Conservation (phyloP, 1,140 invertebrate species). For the Drosophila takahashii region DNA sequence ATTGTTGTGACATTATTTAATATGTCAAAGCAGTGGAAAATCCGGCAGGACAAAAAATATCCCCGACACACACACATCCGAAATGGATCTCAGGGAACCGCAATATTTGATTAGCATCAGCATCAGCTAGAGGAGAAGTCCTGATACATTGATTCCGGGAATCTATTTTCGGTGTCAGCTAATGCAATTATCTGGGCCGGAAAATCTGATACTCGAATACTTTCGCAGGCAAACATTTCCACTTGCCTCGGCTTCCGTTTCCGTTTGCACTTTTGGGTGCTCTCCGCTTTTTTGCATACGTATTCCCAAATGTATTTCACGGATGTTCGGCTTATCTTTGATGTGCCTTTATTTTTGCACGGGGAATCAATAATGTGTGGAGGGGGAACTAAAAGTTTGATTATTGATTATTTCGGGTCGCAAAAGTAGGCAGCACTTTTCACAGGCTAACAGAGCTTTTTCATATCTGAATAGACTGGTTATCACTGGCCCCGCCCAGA, state of each 20-base stretch:
- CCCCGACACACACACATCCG: background rate
- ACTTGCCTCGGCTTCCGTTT: slow-evolving; percentile 59
- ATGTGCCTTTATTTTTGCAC: slow-evolving; percentile 31
- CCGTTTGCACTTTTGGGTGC: slow-evolving; percentile 64
- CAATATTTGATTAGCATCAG: slow-evolving; percentile 80
- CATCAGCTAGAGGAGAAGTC: slow-evolving; percentile 5
- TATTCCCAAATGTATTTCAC: slow-evolving; percentile 72
- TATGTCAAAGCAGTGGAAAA: slow-evolving; percentile 80
- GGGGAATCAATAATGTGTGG: slow-evolving; percentile 27
- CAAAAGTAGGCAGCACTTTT: slow-evolving; percentile 40
- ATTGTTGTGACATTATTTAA: slow-evolving; percentile 82
- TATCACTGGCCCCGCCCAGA: slow-evolving; percentile 16
- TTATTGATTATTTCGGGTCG: slow-evolving; percentile 36
- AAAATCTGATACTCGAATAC: slow-evolving; percentile 62
- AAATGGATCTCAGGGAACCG: slow-evolving; percentile 56
- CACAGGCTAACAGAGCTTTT: background rate
- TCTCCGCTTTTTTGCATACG: slow-evolving; percentile 60
- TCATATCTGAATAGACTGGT: slow-evolving; percentile 13
- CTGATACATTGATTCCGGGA: slow-evolving; percentile 58
- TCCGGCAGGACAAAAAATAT: slow-evolving; percentile 52
- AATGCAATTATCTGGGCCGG: slow-evolving; percentile 74
- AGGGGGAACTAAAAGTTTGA: slow-evolving; percentile 3
- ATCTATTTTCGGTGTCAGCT: slow-evolving; percentile 68
- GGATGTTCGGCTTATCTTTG: slow-evolving; percentile 43
- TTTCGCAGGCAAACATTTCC: slow-evolving; percentile 56